phyloP scores from a whole-genome alignment of 2,113 vertebrate genomes.

The Corapipo altera region DNA sequence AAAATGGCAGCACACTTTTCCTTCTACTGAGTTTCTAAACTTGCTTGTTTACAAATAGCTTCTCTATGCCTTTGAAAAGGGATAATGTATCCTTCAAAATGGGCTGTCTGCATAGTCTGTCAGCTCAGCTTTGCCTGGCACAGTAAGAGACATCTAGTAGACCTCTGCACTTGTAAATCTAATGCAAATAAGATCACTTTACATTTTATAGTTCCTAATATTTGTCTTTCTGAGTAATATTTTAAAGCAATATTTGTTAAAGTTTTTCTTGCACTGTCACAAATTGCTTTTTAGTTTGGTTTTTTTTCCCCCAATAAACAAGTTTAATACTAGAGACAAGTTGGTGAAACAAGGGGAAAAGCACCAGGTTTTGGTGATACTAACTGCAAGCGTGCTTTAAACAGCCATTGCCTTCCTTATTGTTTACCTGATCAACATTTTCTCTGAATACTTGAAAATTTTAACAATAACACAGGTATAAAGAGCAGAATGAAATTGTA shows the following conservation, averaged over 20 bases:
- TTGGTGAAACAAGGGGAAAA: constrained; percentile 66
- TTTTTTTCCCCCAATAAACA: constrained; percentile 56
- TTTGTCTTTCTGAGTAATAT: constrained; percentile 76
- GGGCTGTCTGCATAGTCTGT: constrained; percentile 65
- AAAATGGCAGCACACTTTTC: constrained; percentile 64
- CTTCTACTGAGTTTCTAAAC: constrained; percentile 69
- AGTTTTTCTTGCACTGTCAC: constrained; percentile 76
- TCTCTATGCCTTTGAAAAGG: constrained; percentile 77
- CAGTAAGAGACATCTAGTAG: constrained; percentile 70
- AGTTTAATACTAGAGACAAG: constrained; percentile 69
- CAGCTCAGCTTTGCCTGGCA: constrained; percentile 71
- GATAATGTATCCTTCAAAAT: constrained; percentile 71
- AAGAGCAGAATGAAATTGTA: constrained; percentile 71
- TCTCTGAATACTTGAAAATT: constrained; percentile 81
- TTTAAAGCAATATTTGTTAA: constrained; percentile 80
- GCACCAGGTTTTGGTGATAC: constrained; percentile 60
- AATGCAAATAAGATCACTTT: constrained; percentile 79
- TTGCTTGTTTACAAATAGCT: constrained; percentile 73
- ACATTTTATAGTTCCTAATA: constrained; percentile 77
- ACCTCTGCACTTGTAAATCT: constrained; percentile 78
- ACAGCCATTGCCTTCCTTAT: constrained; percentile 77
- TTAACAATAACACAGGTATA: constrained; percentile 75
- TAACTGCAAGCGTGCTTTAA: constrained; percentile 69
- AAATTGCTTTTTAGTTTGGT: constrained; percentile 66
- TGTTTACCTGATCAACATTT: constrained; percentile 79